phyloP scores from a whole-genome alignment of 1,140 invertebrate species.

The Drosophila mojavensis region DNA sequence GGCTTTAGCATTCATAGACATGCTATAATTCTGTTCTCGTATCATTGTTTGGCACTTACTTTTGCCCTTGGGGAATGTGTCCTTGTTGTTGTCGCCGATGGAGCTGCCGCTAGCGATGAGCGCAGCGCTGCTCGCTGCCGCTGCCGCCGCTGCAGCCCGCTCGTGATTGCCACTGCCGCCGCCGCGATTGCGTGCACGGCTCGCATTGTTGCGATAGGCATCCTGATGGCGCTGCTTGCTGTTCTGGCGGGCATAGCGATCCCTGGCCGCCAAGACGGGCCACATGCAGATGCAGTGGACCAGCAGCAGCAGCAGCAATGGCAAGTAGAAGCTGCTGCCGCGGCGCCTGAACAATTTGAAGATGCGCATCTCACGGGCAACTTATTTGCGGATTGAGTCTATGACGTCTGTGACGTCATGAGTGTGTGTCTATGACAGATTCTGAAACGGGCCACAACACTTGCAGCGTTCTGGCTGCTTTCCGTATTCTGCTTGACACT shows the following conservation, averaged over 20 bases:
- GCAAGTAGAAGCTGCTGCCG: constrained; percentile 43
- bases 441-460: constrained; percentile 14
- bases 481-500: constrained; percentile 18
- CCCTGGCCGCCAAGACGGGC: constrained; percentile 60
- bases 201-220: constrained; percentile 38
- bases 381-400: constrained; percentile 10
- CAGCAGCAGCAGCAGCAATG: constrained; percentile 59
- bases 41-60: constrained; percentile 66
- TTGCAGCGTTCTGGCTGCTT: background rate
- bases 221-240: constrained; percentile 48
- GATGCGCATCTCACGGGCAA: constrained; percentile 14
- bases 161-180: constrained; percentile 12
- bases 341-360: constrained; percentile 46
- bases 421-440: constrained; percentile 17
- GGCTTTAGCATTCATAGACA: too few relatives aligned
- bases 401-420: constrained; percentile 63
- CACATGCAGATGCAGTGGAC: constrained; percentile 58
- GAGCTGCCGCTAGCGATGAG: constrained; percentile 12
- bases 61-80: constrained; percentile 83
- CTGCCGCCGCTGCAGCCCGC: background rate
- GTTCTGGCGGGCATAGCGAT: constrained; percentile 59
- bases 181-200: constrained; percentile 28
- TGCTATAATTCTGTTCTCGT: background rate
- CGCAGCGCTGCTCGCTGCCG: background rate
- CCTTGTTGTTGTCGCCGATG: constrained; percentile 59